Evolutionary conservation across 2,113 vertebrate species (phyloP).

Genomic region (Puma concolor): DNA sequence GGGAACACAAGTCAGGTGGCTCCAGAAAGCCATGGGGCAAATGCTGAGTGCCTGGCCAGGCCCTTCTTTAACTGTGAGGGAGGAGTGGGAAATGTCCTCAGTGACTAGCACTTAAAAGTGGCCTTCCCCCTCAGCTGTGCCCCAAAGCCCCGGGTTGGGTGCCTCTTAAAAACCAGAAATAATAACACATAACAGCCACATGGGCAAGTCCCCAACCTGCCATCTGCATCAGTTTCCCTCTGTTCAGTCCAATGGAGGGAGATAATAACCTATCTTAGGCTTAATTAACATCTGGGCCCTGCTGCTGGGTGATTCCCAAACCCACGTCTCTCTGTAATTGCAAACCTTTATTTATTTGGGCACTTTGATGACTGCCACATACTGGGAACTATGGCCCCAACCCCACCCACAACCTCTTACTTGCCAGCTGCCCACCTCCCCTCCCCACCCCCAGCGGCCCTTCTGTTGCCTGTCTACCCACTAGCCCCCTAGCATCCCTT

Average conservation of each 20-base stretch:
- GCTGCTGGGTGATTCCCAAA: constrained; percentile 76
- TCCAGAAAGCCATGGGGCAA: background rate
- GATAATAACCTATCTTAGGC: constrained; percentile 71
- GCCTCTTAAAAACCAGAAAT: constrained; percentile 71
- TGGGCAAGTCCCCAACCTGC: constrained; percentile 60
- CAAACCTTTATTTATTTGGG: constrained; percentile 75
- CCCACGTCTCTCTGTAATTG: constrained; percentile 74
- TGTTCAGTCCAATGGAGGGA: constrained; percentile 25
- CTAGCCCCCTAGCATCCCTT: too few relatives aligned
- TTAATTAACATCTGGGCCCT: constrained; percentile 79
- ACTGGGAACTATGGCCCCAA: constrained; percentile 46
- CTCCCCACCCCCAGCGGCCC: background rate
- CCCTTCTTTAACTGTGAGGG: background rate
- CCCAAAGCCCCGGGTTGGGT: constrained; percentile 25
- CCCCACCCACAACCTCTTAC: constrained; percentile 51
- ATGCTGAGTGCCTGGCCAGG: background rate
- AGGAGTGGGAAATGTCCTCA: background rate
- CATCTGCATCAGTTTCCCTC: constrained; percentile 47
- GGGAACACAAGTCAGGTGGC: background rate
- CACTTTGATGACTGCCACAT: constrained; percentile 72
- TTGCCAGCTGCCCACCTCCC: background rate
- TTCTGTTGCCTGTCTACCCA: background rate
- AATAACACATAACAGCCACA: constrained; percentile 63
- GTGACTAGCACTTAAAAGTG: constrained; percentile 13
- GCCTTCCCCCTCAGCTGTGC: background rate